Conservation (phyloP, 1,140 invertebrate genomes). For the Himalopsyche phryganea region DNA sequence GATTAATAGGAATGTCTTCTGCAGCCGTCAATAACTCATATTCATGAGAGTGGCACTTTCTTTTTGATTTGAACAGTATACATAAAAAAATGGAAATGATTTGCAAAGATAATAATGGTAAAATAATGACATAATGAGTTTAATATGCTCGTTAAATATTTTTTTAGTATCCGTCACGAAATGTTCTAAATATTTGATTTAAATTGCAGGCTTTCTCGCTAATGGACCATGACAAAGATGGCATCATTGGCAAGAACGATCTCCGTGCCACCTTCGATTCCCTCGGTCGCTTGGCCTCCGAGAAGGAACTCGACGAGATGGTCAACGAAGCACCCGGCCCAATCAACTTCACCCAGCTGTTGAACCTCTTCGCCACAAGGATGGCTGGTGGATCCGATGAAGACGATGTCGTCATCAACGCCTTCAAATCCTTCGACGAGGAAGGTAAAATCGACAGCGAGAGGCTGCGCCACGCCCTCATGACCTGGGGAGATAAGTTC, state of each 20-base stretch:
- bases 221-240: constrained; percentile 98
- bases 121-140: too few relatives aligned
- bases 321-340: constrained; percentile 84
- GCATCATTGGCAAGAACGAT: constrained; percentile 94
- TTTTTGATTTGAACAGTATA: too few relatives aligned
- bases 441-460: constrained; percentile 85
- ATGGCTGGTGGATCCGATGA: constrained; percentile 84
- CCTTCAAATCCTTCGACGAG: constrained; percentile 94
- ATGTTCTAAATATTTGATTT: too few relatives aligned
- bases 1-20: too few relatives aligned
- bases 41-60: too few relatives aligned
- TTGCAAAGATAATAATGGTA: too few relatives aligned
- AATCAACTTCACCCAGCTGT: constrained; percentile 92
- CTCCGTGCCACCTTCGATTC: constrained; percentile 93
- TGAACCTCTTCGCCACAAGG: constrained; percentile 87
- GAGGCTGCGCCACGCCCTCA: constrained; percentile 88
- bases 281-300: constrained; percentile 83
- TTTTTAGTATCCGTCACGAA: too few relatives aligned
- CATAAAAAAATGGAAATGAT: too few relatives aligned
- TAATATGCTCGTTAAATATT: too few relatives aligned
- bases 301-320: constrained; percentile 91
- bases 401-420: constrained; percentile 90
- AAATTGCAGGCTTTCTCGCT: constrained; percentile 84
- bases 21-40: too few relatives aligned
- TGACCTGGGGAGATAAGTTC: constrained; percentile 97